Conservation (phyloP, 2,888 invertebrate genomes). For the Epinotia demarniana region DNA sequence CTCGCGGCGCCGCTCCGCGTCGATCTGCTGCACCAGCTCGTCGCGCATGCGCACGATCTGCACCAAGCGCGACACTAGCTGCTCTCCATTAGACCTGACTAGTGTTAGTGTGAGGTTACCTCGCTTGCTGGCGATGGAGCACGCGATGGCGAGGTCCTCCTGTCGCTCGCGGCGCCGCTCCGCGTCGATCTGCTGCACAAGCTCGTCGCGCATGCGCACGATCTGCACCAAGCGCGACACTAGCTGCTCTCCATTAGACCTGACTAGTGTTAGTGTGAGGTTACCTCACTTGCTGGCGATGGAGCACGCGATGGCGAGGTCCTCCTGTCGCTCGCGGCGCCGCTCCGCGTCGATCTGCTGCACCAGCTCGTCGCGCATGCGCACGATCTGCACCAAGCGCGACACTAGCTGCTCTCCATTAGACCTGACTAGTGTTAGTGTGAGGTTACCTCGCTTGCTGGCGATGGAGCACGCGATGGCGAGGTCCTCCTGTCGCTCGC, state of each 20-base stretch:
- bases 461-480: conserved; percentile 89
- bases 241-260: conserved; percentile 89
- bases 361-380: conserved; percentile 94
- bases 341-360: conserved; percentile 96
- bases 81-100: conserved; percentile 86
- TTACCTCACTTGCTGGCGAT: conserved; percentile 86
- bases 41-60: conserved; percentile 92
- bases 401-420: conserved; percentile 92
- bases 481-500: conserved; percentile 93
- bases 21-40: conserved; percentile 95
- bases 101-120: conserved; percentile 63
- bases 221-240: conserved; percentile 87
- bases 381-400: conserved; percentile 87
- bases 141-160: conserved; percentile 91
- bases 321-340: conserved; percentile 92
- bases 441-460: conserved; percentile 82
- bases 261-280: neutral
- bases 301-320: conserved; percentile 89
- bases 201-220: conserved; percentile 94
- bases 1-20: conserved; percentile 93
- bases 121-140: conserved; percentile 87
- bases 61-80: conserved; percentile 88
- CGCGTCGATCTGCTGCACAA: conserved; percentile 95
- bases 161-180: conserved; percentile 93
- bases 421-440: neutral